phyloP scores from a whole-genome alignment of 2,797 vertebrate genomes.

The Tachyglossus aculeatus region DNA sequence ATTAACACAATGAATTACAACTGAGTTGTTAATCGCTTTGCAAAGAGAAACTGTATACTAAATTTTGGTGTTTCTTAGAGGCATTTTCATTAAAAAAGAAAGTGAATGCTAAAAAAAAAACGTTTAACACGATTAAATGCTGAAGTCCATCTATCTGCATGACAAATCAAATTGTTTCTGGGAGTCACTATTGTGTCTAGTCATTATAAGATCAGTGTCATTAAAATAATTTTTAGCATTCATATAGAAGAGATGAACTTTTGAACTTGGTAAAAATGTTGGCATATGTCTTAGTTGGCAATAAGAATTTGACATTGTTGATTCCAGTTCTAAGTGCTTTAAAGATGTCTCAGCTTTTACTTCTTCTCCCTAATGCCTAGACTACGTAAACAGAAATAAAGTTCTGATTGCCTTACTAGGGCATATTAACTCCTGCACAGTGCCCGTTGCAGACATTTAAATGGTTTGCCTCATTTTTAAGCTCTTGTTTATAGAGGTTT shows the following conservation, averaged over 20 bases:
- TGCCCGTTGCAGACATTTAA: constrained; percentile 14
- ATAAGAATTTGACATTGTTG: background rate
- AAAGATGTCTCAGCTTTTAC: background rate
- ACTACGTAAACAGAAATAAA: background rate
- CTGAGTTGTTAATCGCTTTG: constrained; percentile 3
- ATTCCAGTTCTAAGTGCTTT: background rate
- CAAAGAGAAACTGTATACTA: constrained; percentile 12
- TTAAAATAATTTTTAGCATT: constrained; percentile 8
- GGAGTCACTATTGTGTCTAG: constrained; percentile 6
- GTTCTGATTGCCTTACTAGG: background rate
- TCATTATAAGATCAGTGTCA: constrained; percentile 22
- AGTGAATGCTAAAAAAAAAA: constrained; percentile 5
- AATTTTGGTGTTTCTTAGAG: background rate
- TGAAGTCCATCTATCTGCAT: constrained; percentile 1
- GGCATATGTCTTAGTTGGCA: background rate
- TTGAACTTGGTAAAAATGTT: constrained; percentile 14
- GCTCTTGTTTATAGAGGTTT: constrained; percentile 23
- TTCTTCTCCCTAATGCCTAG: background rate
- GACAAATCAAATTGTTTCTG: constrained; percentile 31
- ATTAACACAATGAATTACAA: background rate
- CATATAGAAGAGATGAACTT: constrained; percentile 1
- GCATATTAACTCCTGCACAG: constrained; percentile 1
- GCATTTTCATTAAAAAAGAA: constrained; percentile 2
- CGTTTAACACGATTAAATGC: constrained; percentile 10
- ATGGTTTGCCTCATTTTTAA: constrained; percentile 39